Percentiles rank a stretch among this genome's conserved stretches.
These are phyloP conservation scores for Psococerastis gibbosa DNA, from an alignment of 2,888 invertebrate genomes.

Conservation along the genomic window DNA sequence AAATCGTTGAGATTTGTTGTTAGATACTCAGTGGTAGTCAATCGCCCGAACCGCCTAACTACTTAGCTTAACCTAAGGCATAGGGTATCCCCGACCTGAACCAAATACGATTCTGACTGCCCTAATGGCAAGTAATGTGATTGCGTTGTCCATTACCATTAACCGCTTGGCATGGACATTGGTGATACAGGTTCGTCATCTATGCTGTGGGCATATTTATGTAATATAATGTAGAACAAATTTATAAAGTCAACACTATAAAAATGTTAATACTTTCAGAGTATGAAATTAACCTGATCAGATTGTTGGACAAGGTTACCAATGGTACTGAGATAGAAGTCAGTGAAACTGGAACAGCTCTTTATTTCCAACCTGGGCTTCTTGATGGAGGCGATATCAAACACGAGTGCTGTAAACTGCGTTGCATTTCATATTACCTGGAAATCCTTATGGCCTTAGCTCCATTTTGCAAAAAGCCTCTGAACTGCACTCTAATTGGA, in stretches of 20 bases:
- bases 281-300: slow-evolving; percentile 74
- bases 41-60: too few species aligned
- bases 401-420: slow-evolving; percentile 66
- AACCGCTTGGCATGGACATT: too few species aligned
- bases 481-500: slow-evolving; percentile 68
- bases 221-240: neutral
- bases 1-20: too few species aligned
- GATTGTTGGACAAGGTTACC: slow-evolving; percentile 80
- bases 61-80: too few species aligned
- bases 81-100: too few species aligned
- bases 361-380: slow-evolving; percentile 80
- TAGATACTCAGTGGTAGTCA: too few species aligned
- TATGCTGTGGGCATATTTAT: too few species aligned
- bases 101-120: too few species aligned
- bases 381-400: slow-evolving; percentile 71
- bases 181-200: too few species aligned
- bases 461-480: slow-evolving; percentile 83
- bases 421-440: slow-evolving; percentile 80
- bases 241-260: neutral
- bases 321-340: slow-evolving; percentile 84
- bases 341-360: slow-evolving; percentile 77
- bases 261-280: slow-evolving; percentile 31
- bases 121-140: too few species aligned
- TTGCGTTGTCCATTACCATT: too few species aligned
- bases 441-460: slow-evolving; percentile 77